phyloP scores from a whole-genome alignment of 1,140 invertebrate species.

The Drosophila arizonae region DNA sequence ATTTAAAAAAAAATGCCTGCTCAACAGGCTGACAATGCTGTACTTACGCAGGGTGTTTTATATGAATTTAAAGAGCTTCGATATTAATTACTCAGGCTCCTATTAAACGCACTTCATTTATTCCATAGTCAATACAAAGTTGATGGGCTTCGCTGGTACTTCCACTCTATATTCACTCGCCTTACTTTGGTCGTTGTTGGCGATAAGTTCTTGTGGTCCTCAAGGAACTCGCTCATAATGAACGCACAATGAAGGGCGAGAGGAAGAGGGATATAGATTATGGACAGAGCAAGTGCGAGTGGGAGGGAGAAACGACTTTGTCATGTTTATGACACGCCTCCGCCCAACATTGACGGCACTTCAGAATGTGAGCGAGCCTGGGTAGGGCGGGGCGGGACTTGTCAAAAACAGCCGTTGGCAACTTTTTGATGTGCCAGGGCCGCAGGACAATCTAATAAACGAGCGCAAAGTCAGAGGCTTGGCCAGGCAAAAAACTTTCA shows the following conservation, averaged over 20 bases:
- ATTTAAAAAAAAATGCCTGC: too few relatives aligned
- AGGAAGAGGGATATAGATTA: not conserved
- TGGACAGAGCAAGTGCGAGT: slow-evolving; percentile 16
- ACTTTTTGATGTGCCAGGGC: slow-evolving; percentile 70
- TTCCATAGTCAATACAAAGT: slow-evolving; percentile 42
- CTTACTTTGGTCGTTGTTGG: not conserved
- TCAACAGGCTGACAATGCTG: too few relatives aligned
- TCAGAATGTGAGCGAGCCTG: slow-evolving; percentile 23
- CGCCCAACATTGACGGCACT: slow-evolving; percentile 56
- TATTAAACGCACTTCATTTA: slow-evolving; percentile 6
- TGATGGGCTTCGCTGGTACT: slow-evolving; percentile 22
- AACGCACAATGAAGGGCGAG: slow-evolving; percentile 26
- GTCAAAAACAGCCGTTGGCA: slow-evolving; percentile 73
- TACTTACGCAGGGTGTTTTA: too few relatives aligned
- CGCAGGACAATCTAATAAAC: slow-evolving; percentile 72
- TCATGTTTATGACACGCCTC: slow-evolving; percentile 69
- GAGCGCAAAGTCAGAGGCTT: slow-evolving; percentile 45
- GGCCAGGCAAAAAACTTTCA: slow-evolving; percentile 64
- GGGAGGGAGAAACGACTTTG: slow-evolving; percentile 47
- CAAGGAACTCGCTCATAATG: slow-evolving; percentile 63
- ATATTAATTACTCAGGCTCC: slow-evolving; percentile 27
- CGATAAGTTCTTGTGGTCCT: slow-evolving; percentile 24
- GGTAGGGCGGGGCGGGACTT: slow-evolving; percentile 26
- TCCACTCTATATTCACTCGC: not conserved
- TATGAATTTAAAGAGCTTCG: too few relatives aligned